Evolutionary conservation across 2,113 vertebrate genomes (phyloP).

Genomic region (Brachypodius melanocephalos): DNA sequence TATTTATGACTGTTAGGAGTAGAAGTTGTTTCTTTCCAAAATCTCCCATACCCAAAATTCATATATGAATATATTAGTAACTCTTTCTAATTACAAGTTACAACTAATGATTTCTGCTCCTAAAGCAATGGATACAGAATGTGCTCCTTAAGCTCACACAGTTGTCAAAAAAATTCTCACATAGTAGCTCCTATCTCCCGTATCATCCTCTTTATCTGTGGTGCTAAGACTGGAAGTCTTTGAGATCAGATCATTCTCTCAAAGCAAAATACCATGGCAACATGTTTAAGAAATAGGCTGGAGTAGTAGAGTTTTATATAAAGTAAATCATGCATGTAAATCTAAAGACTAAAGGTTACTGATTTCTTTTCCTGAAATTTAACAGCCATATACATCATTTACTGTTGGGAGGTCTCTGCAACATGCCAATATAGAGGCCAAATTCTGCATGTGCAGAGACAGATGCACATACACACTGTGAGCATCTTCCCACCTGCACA

Average conservation of each 20-base stretch:
- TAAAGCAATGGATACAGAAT: neutral
- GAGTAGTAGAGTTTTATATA: neutral
- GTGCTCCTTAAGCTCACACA: neutral
- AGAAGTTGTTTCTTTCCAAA: neutral
- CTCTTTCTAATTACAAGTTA: neutral
- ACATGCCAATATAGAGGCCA: neutral
- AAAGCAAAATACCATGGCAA: neutral
- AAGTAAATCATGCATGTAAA: neutral
- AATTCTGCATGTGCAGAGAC: neutral
- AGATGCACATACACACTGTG: accelerated
- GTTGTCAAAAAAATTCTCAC: neutral
- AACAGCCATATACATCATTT: neutral
- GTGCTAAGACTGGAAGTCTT: neutral
- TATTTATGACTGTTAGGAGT: neutral
- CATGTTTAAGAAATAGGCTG: neutral
- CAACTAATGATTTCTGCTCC: neutral
- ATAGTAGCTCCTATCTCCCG: neutral
- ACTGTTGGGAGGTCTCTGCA: neutral
- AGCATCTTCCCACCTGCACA: neutral
- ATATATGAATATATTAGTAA: neutral
- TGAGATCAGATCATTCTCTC: neutral
- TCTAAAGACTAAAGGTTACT: neutral
- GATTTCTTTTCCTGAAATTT: neutral
- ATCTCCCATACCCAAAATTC: neutral
- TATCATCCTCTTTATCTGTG: neutral